phyloP scores from a whole-genome alignment of 2,888 invertebrate species.

The Clepsis dumicolana region DNA sequence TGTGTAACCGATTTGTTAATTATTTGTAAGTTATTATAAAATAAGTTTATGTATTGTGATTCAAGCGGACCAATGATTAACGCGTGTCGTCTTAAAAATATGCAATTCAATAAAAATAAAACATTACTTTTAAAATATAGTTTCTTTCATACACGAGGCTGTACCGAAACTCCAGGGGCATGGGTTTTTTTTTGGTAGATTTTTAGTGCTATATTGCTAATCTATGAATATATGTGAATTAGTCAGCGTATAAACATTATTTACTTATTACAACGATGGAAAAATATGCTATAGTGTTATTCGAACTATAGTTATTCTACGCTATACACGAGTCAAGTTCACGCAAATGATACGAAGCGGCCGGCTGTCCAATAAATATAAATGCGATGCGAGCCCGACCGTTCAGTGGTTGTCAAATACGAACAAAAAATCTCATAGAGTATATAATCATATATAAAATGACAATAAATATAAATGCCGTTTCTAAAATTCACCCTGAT shows the following conservation, averaged over 20 bases:
- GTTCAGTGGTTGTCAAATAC: not conserved
- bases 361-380: slow-evolving; percentile 71
- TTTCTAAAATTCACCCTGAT: not conserved
- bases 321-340: slow-evolving; percentile 49
- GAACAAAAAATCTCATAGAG: not conserved
- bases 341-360: slow-evolving; percentile 78
- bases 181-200: slow-evolving; percentile 52
- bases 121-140: slow-evolving; percentile 43
- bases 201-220: slow-evolving; percentile 50
- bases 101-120: slow-evolving; percentile 43
- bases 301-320: slow-evolving; percentile 59
- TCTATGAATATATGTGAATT: slow-evolving; percentile 49
- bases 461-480: slow-evolving; percentile 20
- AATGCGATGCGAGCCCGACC: slow-evolving; percentile 72
- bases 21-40: slow-evolving; percentile 43
- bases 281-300: slow-evolving; percentile 79
- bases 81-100: slow-evolving; percentile 37
- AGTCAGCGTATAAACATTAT: slow-evolving; percentile 54
- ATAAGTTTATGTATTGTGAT: slow-evolving; percentile 41
- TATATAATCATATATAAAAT: not conserved
- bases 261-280: slow-evolving; percentile 68
- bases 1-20: slow-evolving; percentile 21
- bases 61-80: slow-evolving; percentile 40
- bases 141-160: slow-evolving; percentile 35
- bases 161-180: slow-evolving; percentile 38